Percentiles rank a stretch among this genome's conserved stretches.
phyloP scores from a whole-genome alignment of 2,113 vertebrate species.

The Pluvialis apricaria region DNA sequence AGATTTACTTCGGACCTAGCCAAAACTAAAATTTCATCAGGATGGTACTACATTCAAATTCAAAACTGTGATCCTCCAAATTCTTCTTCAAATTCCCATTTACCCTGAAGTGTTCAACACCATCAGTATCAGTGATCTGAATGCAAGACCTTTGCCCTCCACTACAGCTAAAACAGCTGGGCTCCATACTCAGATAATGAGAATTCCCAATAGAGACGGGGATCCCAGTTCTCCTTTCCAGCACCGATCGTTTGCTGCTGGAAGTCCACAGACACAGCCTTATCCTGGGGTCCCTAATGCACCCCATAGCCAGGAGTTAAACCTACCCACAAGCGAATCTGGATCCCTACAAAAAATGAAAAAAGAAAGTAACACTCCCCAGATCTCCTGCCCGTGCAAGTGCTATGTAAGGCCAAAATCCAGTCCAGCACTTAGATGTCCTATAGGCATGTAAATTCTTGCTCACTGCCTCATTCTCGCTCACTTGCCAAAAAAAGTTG shows the following conservation, averaged over 20 bases:
- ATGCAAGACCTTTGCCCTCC: background rate
- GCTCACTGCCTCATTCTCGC: background rate
- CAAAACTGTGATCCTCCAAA: background rate
- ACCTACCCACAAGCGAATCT: background rate
- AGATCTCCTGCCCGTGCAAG: background rate
- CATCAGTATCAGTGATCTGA: background rate
- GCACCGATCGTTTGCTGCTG: background rate
- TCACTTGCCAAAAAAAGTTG: background rate
- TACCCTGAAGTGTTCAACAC: background rate
- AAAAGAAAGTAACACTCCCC: background rate
- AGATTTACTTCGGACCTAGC: background rate
- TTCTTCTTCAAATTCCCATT: background rate
- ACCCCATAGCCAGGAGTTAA: background rate
- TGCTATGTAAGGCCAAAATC: background rate
- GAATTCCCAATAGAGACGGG: background rate
- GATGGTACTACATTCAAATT: background rate
- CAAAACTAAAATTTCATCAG: background rate
- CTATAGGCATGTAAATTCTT: background rate
- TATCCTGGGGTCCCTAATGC: background rate
- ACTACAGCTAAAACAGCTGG: background rate
- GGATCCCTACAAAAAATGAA: background rate
- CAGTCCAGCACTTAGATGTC: background rate
- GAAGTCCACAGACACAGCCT: background rate
- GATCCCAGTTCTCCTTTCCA: background rate
- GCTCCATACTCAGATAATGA: background rate